phyloP scores from a whole-genome alignment of 23 tunicate species.

The Halocynthia roretzi region DNA sequence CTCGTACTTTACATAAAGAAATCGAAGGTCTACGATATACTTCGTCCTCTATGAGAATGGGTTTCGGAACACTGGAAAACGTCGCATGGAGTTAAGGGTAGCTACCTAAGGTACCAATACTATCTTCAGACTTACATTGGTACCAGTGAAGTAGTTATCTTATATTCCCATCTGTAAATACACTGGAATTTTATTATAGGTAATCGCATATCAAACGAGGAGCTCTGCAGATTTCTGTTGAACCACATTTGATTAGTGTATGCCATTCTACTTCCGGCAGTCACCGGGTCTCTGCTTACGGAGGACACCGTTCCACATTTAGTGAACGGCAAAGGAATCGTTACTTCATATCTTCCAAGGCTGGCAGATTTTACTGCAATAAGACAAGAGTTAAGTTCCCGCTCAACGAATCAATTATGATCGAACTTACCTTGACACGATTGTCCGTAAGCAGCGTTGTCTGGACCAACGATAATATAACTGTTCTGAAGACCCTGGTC shows the following conservation, averaged over 20 bases:
- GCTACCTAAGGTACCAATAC: too few relatives aligned
- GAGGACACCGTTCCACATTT: slow-evolving; percentile 12
- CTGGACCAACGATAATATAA: not conserved
- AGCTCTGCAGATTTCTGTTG: slow-evolving; percentile 4
- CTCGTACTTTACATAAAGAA: slow-evolving; percentile 1
- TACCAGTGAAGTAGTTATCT: slow-evolving; percentile 18
- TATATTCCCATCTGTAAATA: slow-evolving; percentile 12
- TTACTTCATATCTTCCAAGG: slow-evolving; percentile 18
- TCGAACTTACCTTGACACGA: too few relatives aligned
- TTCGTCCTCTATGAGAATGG: not conserved
- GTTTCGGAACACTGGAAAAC: not conserved
- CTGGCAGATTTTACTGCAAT: slow-evolving; percentile 1
- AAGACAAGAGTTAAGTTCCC: not conserved
- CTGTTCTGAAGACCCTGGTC: slow-evolving; percentile 16
- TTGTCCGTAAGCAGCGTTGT: not conserved
- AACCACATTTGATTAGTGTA: slow-evolving; percentile 37
- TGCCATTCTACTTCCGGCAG: not conserved
- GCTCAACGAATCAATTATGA: too few relatives aligned
- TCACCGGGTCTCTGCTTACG: too few relatives aligned
- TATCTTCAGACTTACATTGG: slow-evolving; percentile 27
- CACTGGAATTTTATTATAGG: slow-evolving; percentile 32
- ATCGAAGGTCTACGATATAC: not conserved
- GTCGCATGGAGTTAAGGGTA: too few relatives aligned
- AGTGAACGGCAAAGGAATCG: slow-evolving; percentile 23
- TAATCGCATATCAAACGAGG: slow-evolving; percentile 31